Evolutionary conservation across 1,140 invertebrate species (phyloP).

Genomic region (Theocolax elegans): DNA sequence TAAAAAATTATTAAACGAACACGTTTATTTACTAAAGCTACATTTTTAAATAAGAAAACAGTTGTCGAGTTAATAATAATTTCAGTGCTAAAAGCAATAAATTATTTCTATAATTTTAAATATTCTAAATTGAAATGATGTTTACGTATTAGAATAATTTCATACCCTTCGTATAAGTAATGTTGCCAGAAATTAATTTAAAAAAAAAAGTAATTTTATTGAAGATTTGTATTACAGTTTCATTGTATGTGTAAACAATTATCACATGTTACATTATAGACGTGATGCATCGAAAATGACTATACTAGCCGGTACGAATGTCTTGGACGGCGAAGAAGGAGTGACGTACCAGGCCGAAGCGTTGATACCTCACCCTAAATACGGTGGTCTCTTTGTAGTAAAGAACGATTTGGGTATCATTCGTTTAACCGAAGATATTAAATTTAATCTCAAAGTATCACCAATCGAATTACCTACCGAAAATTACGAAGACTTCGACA

Average conservation of each 20-base stretch:
- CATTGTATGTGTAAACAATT: not conserved
- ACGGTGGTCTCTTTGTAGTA: constrained; percentile 54
- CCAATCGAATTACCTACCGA: constrained; percentile 45
- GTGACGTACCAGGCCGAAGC: constrained; percentile 60
- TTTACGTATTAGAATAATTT: no score
- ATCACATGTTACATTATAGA: not conserved
- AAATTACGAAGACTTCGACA: constrained; percentile 33
- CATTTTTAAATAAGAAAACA: no score
- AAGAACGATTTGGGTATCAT: constrained; percentile 69
- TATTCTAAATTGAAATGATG: no score
- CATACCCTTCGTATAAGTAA: no score
- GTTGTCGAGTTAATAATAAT: no score
- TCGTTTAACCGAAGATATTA: constrained; percentile 53
- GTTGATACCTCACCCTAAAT: constrained; percentile 66
- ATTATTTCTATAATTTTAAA: no score
- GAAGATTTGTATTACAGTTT: no score
- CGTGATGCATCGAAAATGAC: not conserved
- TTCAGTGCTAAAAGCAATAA: no score
- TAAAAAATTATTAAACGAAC: not conserved
- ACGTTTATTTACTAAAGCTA: no score
- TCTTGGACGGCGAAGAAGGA: constrained; percentile 61
- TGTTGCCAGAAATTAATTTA: no score
- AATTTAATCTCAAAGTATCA: constrained; percentile 55
- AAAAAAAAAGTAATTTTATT: no score
- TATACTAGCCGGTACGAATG: constrained; percentile 63